Evolutionary conservation across 1,140 invertebrate genomes (phyloP), one percentile per base, ranked within the genome.

Genomic region (Drosophila murphyi): DNA sequence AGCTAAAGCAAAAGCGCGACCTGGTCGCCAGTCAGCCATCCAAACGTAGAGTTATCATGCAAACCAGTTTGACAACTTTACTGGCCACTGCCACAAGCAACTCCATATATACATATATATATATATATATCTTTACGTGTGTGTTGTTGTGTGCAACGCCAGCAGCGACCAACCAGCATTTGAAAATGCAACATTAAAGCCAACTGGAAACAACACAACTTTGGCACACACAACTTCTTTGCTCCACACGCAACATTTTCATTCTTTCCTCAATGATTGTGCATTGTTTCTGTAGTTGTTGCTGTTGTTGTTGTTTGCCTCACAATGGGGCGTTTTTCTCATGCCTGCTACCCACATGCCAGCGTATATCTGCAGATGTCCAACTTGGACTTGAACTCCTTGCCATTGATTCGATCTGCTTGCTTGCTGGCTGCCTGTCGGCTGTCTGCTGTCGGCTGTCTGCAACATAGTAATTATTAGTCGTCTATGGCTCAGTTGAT

Each of bases 141-240:
- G 29, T 72, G 54, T 73, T 10, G 79, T 57, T 65, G 72, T 78
- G 68, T 78, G 82, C 75, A 64, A 78, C 75, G 68, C 63, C 81
- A 71, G 61, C 85, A 52, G 56, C 86, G 54, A 80, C 85, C 85
- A 88, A 89, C 86, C 85, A 89, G 86, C 85, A 90, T 89, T 89
- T 89, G 86, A 88, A 87, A 88, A 89, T 88, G 85, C 85, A 88
- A 89, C 85, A 88, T 88, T 72, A 77, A 87, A 87, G 82, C 82
- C 76, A 87, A 86, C 83, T 76, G 76, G 68, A n/a, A n/a, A 43
- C 8, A 75, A 82, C 20, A 73, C 80, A 74, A 74, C 81, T 85
- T 85, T 85, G 76, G 83, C 82, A 82, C 78, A 41, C 39, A 41
- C 37, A 39, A 39, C 37, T n/a, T n/a, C 39, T 76, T 80, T 67